Percentiles rank a stretch among this genome's conserved stretches.
Evolutionary conservation across 2,888 invertebrate species (phyloP).

Genomic region (Ethmia dodecea): DNA sequence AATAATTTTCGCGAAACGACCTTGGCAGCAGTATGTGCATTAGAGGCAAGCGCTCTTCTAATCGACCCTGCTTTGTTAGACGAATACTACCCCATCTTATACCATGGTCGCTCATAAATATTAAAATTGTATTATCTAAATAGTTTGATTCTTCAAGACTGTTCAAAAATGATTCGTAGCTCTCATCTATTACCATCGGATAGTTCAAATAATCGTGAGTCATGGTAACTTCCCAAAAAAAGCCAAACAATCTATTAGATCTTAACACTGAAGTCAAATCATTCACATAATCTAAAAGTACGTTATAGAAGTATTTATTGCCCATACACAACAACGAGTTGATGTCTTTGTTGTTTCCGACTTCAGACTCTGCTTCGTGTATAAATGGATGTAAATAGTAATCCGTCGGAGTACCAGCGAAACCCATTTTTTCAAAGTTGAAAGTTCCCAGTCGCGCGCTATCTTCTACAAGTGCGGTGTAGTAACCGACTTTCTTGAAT

Average conservation of each 20-base stretch:
- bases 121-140: conserved; percentile 81
- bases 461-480: conserved; percentile 91
- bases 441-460: conserved; percentile 87
- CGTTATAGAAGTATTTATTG: conserved; percentile 81
- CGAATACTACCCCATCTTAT: conserved; percentile 91
- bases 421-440: conserved; percentile 87
- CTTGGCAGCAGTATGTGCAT: conserved; percentile 84
- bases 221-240: conserved; percentile 90
- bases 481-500: conserved; percentile 83
- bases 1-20: conserved; percentile 81
- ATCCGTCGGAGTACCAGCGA: conserved; percentile 88
- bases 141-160: conserved; percentile 67
- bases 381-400: conserved; percentile 89
- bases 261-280: conserved; percentile 80
- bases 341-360: conserved; percentile 80
- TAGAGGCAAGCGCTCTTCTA: conserved; percentile 93
- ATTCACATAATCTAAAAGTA: conserved; percentile 83
- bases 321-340: conserved; percentile 86
- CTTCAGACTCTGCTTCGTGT: conserved; percentile 80
- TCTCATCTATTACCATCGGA: conserved; percentile 84
- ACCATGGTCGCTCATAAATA: conserved; percentile 94
- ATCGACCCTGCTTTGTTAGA: conserved; percentile 88
- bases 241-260: conserved; percentile 83
- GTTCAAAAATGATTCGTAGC: conserved; percentile 78
- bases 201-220: conserved; percentile 92